Evolutionary conservation across 2,113 vertebrate genomes (phyloP).

Genomic region (Tachysurus vachellii): DNA sequence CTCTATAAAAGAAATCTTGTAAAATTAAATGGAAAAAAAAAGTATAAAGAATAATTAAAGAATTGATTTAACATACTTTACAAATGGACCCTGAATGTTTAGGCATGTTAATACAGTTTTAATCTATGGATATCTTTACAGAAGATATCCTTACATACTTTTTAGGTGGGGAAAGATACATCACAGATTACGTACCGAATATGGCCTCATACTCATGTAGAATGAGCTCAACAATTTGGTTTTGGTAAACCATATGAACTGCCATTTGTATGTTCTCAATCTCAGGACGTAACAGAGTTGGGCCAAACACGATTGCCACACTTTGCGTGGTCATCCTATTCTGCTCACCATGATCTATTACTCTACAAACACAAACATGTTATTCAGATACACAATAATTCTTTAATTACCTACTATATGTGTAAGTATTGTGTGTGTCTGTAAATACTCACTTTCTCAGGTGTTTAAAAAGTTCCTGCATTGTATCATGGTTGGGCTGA

Average conservation of each 20-base stretch:
- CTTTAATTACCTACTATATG: not conserved
- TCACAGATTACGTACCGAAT: slow-evolving; percentile 77
- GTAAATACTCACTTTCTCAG: slow-evolving; percentile 82
- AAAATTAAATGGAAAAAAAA: not conserved
- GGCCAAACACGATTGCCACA: slow-evolving; percentile 94
- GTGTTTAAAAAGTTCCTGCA: slow-evolving; percentile 94
- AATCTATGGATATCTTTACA: not conserved
- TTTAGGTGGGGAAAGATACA: slow-evolving; percentile 18
- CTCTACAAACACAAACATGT: slow-evolving; percentile 67
- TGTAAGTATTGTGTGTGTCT: not conserved
- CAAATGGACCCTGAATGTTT: not conserved
- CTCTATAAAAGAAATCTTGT: not conserved
- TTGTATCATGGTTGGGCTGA: slow-evolving; percentile 93
- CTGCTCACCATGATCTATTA: slow-evolving; percentile 87
- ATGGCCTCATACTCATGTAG: slow-evolving; percentile 86
- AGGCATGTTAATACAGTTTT: slow-evolving; percentile 1
- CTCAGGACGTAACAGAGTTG: slow-evolving; percentile 91
- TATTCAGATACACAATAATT: not conserved
- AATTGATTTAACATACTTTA: not conserved
- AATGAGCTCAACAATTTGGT: slow-evolving; percentile 96
- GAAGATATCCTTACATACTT: not conserved
- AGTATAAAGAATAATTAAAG: not conserved
- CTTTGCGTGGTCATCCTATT: slow-evolving; percentile 97
- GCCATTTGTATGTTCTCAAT: slow-evolving; percentile 91
- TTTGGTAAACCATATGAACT: slow-evolving; percentile 94